Percentiles rank a stretch among this genome's conserved stretches.
These are phyloP conservation scores for Alcedo quadribrachys DNA, from an alignment of 2,797 vertebrate genomes.

Conservation along the genomic window DNA sequence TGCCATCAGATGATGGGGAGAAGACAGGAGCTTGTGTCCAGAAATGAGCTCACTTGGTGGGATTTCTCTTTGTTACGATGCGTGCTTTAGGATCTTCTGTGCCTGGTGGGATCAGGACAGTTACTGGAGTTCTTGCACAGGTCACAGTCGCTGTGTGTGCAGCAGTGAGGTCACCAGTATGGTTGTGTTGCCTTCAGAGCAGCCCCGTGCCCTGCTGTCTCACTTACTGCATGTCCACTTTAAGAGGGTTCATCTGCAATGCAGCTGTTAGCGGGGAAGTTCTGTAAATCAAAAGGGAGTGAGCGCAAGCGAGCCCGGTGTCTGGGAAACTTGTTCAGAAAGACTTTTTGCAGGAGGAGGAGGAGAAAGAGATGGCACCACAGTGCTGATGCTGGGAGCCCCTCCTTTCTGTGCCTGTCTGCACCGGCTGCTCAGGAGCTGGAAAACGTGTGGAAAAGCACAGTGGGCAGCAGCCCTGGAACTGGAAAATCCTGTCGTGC, in stretches of 20 bases:
- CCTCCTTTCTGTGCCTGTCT: background rate
- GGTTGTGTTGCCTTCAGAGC: background rate
- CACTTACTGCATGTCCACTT: slow-evolving; percentile 68
- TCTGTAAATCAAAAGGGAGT: slow-evolving; percentile 71
- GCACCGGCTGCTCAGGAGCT: background rate
- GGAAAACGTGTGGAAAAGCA: background rate
- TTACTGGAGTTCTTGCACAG: background rate
- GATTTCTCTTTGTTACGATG: background rate
- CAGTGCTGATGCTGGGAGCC: background rate
- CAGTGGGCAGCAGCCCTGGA: background rate
- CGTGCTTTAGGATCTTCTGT: background rate
- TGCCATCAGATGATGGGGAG: background rate
- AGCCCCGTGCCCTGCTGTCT: background rate
- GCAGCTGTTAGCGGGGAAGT: slow-evolving; percentile 74
- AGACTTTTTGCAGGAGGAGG: background rate
- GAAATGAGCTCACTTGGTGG: background rate
- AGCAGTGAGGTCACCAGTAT: background rate
- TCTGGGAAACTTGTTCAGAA: slow-evolving; percentile 26
- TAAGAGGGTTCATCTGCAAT: slow-evolving; percentile 80
- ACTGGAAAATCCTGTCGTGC: slow-evolving; percentile 35
- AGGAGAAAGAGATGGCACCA: background rate
- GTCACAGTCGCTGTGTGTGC: background rate
- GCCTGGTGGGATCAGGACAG: background rate
- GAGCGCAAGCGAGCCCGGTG: background rate
- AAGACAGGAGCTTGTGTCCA: background rate